These are phyloP conservation scores for Meloidogyne floridensis DNA, from an alignment of 1,140 invertebrate genomes.

Conservation along the genomic window DNA sequence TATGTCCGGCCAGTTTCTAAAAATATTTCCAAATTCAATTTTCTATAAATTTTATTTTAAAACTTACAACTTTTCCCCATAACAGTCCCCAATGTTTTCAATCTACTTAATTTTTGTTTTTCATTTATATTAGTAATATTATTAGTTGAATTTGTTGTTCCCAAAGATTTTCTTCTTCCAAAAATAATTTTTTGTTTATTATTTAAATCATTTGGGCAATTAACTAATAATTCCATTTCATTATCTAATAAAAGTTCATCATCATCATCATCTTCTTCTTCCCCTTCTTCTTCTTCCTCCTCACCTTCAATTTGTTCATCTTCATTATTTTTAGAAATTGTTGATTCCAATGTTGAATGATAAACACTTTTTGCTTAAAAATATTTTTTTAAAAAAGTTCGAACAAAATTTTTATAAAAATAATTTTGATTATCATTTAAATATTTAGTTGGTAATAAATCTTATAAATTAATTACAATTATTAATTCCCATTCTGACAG, in stretches of 20 bases:
- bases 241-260: slow-evolving; percentile 26
- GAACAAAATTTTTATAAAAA: no score
- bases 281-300: slow-evolving; percentile 55
- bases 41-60: neutral
- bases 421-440: no score
- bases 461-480: neutral
- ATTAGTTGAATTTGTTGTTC: neutral
- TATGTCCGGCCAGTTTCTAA: no score
- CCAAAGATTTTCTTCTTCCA: neutral
- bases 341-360: slow-evolving; percentile 1
- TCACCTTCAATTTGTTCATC: slow-evolving; percentile 37
- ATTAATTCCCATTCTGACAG: neutral
- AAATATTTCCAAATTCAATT: no score
- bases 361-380: neutral
- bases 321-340: slow-evolving; percentile 12
- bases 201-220: neutral
- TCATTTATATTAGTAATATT: neutral
- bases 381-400: neutral
- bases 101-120: slow-evolving; percentile 2
- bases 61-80: slow-evolving; percentile 12
- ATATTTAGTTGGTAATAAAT: no score
- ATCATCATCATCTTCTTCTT: slow-evolving; percentile 48
- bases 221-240: slow-evolving; percentile 34
- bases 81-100: neutral
- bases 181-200: slow-evolving; percentile 8